These are phyloP conservation scores for Aphyosemion australe DNA, from an alignment of 2,113 vertebrate species.

Conservation along the genomic window DNA sequence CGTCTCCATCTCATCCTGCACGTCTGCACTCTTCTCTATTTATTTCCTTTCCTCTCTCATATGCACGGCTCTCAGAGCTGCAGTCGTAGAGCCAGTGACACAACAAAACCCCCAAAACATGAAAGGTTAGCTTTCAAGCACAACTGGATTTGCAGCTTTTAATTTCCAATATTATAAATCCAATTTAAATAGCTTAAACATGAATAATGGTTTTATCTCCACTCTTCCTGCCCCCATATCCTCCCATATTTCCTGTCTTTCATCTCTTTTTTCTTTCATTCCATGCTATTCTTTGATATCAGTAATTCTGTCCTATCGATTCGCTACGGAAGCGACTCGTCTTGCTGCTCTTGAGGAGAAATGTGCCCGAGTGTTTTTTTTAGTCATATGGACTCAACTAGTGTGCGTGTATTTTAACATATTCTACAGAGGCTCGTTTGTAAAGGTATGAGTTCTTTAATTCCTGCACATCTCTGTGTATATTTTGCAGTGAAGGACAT, in stretches of 20 bases:
- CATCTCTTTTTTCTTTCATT: constrained; percentile 21
- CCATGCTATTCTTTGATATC: constrained; percentile 20
- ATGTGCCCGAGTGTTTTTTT: constrained; percentile 25
- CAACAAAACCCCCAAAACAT: background rate
- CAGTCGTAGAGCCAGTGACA: background rate
- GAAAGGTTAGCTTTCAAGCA: too few relatives aligned
- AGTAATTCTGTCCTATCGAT: constrained; percentile 46
- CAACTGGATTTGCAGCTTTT: too few relatives aligned
- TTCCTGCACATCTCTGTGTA: background rate
- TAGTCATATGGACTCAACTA: constrained; percentile 40
- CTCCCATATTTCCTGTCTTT: background rate
- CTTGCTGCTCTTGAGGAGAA: constrained; percentile 33
- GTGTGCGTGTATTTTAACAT: constrained; percentile 1
- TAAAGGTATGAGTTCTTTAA: constrained; percentile 23
- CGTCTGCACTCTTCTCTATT: constrained; percentile 16
- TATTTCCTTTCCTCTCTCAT: background rate
- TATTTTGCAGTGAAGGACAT: background rate
- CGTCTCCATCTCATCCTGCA: constrained; percentile 41
- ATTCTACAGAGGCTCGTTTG: constrained; percentile 19
- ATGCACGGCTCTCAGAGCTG: background rate
- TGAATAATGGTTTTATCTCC: background rate
- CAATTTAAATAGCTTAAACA: background rate
- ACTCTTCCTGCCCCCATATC: constrained; percentile 8
- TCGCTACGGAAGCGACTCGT: constrained; percentile 41
- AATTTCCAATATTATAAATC: background rate